A percentile compares a stretch with the other conserved stretches of the same genome.
These are phyloP conservation scores for Cephalopachus bancanus DNA, from an alignment of 2,797 vertebrate genomes.

Conservation along the genomic window DNA sequence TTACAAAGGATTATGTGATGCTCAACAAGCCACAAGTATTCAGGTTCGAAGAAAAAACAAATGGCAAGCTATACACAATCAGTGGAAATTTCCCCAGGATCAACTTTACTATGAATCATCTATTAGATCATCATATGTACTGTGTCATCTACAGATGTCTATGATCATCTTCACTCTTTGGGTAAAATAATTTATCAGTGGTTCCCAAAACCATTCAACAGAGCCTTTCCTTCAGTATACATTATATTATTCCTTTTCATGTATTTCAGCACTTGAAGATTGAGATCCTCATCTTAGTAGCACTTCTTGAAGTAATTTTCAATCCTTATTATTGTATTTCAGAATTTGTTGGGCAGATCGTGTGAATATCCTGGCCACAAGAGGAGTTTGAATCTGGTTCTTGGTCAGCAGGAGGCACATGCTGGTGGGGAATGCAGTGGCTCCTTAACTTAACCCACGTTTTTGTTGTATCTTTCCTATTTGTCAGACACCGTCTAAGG, in stretches of 20 bases:
- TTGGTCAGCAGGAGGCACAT: background rate
- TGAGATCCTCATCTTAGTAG: background rate
- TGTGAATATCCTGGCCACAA: background rate
- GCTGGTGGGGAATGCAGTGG: background rate
- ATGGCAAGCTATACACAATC: background rate
- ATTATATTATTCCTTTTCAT: background rate
- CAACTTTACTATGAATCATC: background rate
- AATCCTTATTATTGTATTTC: background rate
- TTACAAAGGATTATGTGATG: slow-evolving; percentile 3
- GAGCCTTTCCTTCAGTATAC: background rate
- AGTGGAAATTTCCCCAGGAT: background rate
- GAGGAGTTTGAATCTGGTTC: background rate
- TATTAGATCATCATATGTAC: background rate
- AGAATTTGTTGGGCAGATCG: background rate
- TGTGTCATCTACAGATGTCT: background rate
- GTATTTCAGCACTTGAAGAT: background rate
- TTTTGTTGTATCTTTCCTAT: background rate
- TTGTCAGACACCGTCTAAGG: background rate
- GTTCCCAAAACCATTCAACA: background rate
- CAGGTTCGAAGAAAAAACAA: background rate
- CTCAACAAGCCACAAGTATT: background rate
- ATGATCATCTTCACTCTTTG: background rate
- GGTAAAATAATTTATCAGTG: slow-evolving; percentile 2
- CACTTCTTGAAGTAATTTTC: background rate
- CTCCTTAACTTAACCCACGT: background rate